Percentiles rank a stretch among this genome's conserved stretches.
Evolutionary conservation across 1,140 invertebrate genomes (phyloP).

Genomic region (Brachionus sp.): DNA sequence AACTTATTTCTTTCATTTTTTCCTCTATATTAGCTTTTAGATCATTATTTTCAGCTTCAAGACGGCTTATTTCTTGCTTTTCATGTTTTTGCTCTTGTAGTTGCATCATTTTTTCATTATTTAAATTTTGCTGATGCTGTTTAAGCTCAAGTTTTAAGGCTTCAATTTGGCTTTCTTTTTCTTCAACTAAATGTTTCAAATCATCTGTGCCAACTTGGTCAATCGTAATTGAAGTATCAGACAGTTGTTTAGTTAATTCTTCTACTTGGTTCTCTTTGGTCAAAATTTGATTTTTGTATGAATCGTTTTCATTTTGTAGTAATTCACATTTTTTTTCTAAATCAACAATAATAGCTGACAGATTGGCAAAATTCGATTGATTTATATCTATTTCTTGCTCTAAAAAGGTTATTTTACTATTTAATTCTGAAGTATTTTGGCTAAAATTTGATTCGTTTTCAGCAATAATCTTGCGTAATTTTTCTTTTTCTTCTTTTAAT

Average conservation of each 20-base stretch:
- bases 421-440: not conserved
- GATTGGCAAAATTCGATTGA: not conserved
- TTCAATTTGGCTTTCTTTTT: slow-evolving; percentile 33
- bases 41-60: not conserved
- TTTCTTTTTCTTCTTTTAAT: not conserved
- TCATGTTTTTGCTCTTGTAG: slow-evolving; percentile 20
- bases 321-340: not conserved
- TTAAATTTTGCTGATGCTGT: slow-evolving; percentile 12
- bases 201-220: not conserved
- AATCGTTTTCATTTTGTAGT: not conserved
- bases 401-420: not conserved
- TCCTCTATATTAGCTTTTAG: slow-evolving; percentile 13
- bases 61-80: not conserved
- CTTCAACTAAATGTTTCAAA: not conserved
- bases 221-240: not conserved
- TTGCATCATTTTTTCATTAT: slow-evolving; percentile 20
- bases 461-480: not conserved
- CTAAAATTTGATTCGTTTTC: not conserved
- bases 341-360: not conserved
- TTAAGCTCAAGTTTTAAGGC: not conserved
- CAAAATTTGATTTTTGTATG: not conserved
- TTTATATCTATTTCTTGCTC: not conserved
- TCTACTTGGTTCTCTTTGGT: not conserved
- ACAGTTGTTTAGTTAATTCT: not conserved
- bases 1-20: not conserved